phyloP scores from a whole-genome alignment of 1,140 invertebrate species.

The Lutraria rhynchaena region DNA sequence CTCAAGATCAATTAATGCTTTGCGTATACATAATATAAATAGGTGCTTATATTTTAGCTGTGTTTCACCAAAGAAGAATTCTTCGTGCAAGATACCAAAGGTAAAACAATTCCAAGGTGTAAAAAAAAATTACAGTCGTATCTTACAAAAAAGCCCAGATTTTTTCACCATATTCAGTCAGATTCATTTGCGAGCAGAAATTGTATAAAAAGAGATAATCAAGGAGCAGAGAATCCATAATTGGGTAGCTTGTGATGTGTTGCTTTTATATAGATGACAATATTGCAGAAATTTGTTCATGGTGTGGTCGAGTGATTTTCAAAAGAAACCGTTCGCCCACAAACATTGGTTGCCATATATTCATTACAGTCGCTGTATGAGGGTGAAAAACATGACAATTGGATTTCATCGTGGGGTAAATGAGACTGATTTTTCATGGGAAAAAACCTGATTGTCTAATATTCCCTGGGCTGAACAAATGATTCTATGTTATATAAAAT shows the following conservation, averaged over 20 bases:
- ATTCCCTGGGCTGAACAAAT: background rate
- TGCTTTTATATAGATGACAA: slow-evolving; percentile 39
- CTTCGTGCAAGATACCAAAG: too few relatives aligned
- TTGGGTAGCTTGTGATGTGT: slow-evolving; percentile 26
- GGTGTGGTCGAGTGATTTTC: slow-evolving; percentile 30
- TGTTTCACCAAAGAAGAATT: too few relatives aligned
- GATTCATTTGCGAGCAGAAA: too few relatives aligned
- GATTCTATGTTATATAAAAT: slow-evolving; percentile 36
- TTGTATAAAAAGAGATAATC: too few relatives aligned
- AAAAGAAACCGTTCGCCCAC: slow-evolving; percentile 32
- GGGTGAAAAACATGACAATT: slow-evolving; percentile 26
- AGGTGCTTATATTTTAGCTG: too few relatives aligned
- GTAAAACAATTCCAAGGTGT: too few relatives aligned
- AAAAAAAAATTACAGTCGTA: too few relatives aligned
- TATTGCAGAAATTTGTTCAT: slow-evolving; percentile 52
- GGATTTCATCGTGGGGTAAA: slow-evolving; percentile 27
- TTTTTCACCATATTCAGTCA: too few relatives aligned
- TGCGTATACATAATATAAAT: too few relatives aligned
- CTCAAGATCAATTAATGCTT: too few relatives aligned
- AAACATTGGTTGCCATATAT: slow-evolving; percentile 48
- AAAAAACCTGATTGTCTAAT: slow-evolving; percentile 40
- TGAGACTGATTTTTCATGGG: slow-evolving; percentile 51
- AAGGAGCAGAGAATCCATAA: slow-evolving; percentile 27
- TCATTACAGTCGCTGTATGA: slow-evolving; percentile 43
- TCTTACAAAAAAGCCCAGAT: too few relatives aligned